These are phyloP conservation scores for Leucozona laternaria DNA, from an alignment of 2,888 invertebrate genomes.

Conservation along the genomic window DNA sequence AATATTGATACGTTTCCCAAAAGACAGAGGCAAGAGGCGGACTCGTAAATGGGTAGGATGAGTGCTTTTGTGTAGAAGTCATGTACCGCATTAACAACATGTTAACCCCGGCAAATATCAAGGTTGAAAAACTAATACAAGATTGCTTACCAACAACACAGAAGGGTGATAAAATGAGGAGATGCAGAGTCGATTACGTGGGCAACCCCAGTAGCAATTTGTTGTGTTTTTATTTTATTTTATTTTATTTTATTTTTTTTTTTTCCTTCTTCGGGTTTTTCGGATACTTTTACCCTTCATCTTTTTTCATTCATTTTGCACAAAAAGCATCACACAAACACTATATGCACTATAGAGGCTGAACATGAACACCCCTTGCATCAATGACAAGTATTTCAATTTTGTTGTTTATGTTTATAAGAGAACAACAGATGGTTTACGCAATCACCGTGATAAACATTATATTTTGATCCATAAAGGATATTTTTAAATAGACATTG, in stretches of 20 bases:
- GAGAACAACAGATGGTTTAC: slow-evolving; percentile 80
- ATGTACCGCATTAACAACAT: slow-evolving; percentile 82
- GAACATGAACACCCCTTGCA: neutral
- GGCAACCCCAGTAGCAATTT: slow-evolving; percentile 84
- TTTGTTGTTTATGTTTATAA: slow-evolving; percentile 77
- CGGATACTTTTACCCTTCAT: slow-evolving; percentile 42
- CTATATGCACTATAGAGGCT: neutral
- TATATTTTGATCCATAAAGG: slow-evolving; percentile 50
- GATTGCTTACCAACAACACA: slow-evolving; percentile 64
- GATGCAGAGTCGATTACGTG: slow-evolving; percentile 84
- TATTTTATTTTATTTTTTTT: slow-evolving; percentile 79
- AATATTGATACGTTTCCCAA: slow-evolving; percentile 82
- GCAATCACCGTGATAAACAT: slow-evolving; percentile 79
- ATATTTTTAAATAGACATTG: slow-evolving; percentile 26
- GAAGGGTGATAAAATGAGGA: slow-evolving; percentile 72
- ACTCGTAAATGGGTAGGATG: slow-evolving; percentile 57
- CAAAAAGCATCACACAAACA: slow-evolving; percentile 1
- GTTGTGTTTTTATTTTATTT: slow-evolving; percentile 82
- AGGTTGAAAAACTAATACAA: slow-evolving; percentile 76
- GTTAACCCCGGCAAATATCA: slow-evolving; percentile 80
- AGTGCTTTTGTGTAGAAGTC: slow-evolving; percentile 77
- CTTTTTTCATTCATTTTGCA: slow-evolving; percentile 29
- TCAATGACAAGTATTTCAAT: slow-evolving; percentile 67
- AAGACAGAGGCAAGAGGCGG: slow-evolving; percentile 78
- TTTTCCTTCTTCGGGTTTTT: slow-evolving; percentile 30